These are phyloP conservation scores for Phocoena phocoena DNA, from an alignment of 2,113 vertebrate genomes.

Conservation along the genomic window DNA sequence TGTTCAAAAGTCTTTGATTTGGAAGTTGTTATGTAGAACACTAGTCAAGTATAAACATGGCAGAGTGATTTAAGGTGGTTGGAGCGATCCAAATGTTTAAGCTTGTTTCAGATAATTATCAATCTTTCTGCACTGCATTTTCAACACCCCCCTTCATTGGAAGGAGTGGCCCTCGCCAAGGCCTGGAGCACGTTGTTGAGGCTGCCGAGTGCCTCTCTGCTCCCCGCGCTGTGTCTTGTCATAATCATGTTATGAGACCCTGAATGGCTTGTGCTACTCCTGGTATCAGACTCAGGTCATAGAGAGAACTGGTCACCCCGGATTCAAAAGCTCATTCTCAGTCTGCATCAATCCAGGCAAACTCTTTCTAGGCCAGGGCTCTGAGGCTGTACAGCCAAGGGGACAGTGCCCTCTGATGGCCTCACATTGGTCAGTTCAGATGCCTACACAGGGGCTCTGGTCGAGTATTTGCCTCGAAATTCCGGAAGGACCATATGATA, in stretches of 20 bases:
- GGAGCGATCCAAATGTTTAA: slow-evolving; percentile 63
- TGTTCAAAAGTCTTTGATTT: slow-evolving; percentile 75
- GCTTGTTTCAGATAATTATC: slow-evolving; percentile 69
- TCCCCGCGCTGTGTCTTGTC: slow-evolving; percentile 33
- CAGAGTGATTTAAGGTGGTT: slow-evolving; percentile 56
- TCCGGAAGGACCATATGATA: accelerated
- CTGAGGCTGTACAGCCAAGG: not conserved
- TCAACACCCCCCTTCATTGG: slow-evolving; percentile 67
- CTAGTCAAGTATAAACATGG: slow-evolving; percentile 73
- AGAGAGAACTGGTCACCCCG: slow-evolving; percentile 33
- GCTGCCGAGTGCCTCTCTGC: slow-evolving; percentile 60
- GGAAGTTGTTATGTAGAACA: slow-evolving; percentile 70
- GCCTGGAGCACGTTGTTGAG: slow-evolving; percentile 58
- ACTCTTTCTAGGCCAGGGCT: not conserved
- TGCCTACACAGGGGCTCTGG: not conserved
- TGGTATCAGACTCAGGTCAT: not conserved
- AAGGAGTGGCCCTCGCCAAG: slow-evolving; percentile 66
- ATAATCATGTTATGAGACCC: slow-evolving; percentile 50
- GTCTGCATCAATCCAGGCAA: not conserved
- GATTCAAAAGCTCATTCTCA: not conserved
- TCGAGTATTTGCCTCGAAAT: not conserved
- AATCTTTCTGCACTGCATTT: slow-evolving; percentile 73
- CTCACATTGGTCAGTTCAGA: not conserved
- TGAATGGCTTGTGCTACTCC: slow-evolving; percentile 38
- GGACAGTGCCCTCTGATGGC: not conserved